Evolutionary conservation across 2,888 invertebrate species (phyloP), one percentile per base, ranked within the genome.

Genomic region (Calameuta idolon): DNA sequence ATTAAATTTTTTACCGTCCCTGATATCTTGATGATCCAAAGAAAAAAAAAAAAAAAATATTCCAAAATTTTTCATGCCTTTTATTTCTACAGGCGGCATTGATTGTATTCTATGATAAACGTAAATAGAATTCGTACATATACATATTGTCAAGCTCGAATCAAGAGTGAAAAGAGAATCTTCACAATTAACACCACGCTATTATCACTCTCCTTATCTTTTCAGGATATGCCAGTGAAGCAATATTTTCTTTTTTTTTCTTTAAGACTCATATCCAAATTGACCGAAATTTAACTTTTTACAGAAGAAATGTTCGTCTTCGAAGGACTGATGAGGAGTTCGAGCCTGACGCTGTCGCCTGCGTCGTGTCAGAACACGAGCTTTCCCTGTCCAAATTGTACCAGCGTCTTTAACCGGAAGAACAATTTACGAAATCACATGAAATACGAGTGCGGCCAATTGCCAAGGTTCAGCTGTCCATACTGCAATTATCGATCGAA

Each of bases 381-480:
- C 12, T 71, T 71, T 34, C 33, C 71, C 34, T 71, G 71, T 71
- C 71, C 71, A 12, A 82, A 79, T 73, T 78, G 81, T 11, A 30
- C 68, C 34, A 80, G 80, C 35, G 77, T 77, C 12, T 77, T 81
- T 1, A 82, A 82, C n/a, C 80, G 83, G 35, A 85, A 82, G 77
- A 80, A 83, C 69, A 81, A 82, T 76, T 74, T 84, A 3, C 76
- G 76, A 12, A 82, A 84, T 69, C 87, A 88, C 78, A 76, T 84
- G 71, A 81, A 79, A 73, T 79, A 79, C 40, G 80, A 78, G 34
- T 87, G 87, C 76, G 85, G 85, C 30, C 80, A 83, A 76, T 80
- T 81, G 23, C 84, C 84, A 74, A 82, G 89, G 83, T 90, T 91
- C 80, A 87, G 88, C 75, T 92, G 92, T 79, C 88, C 89, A 11